phyloP scores from a whole-genome alignment of 2,888 invertebrate genomes.

The Tetragonisca angustula region DNA sequence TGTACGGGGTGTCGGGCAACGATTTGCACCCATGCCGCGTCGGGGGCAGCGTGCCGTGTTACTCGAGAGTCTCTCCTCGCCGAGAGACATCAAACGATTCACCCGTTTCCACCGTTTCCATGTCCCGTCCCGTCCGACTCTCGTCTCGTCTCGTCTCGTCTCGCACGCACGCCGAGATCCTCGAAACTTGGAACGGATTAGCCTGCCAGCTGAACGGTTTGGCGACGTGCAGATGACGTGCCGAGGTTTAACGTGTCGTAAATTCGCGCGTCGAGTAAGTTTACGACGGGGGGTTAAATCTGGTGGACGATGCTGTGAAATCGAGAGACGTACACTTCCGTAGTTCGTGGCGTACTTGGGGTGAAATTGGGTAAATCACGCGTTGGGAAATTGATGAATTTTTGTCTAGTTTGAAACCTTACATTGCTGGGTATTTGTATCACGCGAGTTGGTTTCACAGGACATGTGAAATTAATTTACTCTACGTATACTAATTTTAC shows the following conservation, averaged over 20 bases:
- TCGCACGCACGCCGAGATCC: neutral
- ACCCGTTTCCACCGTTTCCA: conserved; percentile 25
- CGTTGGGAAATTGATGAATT: neutral
- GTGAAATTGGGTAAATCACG: neutral
- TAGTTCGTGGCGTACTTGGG: neutral
- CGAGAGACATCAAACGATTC: conserved; percentile 49
- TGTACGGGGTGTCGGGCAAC: conserved; percentile 75
- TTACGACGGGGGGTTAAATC: neutral
- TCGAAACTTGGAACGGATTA: neutral
- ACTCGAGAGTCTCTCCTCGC: conserved; percentile 38
- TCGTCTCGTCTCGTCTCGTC: no score
- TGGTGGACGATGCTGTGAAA: neutral
- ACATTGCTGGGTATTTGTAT: no score
- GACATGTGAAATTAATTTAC: no score
- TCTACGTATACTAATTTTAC: no score
- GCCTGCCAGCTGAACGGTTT: neutral
- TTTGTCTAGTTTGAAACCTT: neutral
- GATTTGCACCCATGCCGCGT: conserved; percentile 74
- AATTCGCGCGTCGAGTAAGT: neutral
- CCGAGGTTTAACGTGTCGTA: neutral
- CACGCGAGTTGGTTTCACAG: no score
- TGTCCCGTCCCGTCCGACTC: neutral
- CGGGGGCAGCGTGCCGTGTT: conserved; percentile 57
- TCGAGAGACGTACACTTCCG: neutral
- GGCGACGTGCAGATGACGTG: neutral